These are phyloP conservation scores for Dryas iulia DNA, from an alignment of 1,140 invertebrate genomes.

Conservation along the genomic window DNA sequence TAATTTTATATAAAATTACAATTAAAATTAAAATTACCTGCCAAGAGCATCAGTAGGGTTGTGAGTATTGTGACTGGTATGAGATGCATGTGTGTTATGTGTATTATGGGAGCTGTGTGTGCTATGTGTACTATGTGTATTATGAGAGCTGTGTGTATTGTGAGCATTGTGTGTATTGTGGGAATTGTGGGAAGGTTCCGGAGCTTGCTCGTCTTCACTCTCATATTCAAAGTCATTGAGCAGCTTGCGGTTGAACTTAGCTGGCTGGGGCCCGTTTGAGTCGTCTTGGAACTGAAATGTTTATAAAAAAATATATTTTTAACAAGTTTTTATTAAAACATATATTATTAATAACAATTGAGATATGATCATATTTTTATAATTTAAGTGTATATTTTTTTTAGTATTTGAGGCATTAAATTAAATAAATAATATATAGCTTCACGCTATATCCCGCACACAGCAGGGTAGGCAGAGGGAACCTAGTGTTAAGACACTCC, in stretches of 20 bases:
- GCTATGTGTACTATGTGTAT: background rate
- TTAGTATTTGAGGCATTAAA: no score
- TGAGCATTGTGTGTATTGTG: constrained; percentile 33
- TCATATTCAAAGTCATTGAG: constrained; percentile 79
- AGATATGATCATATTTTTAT: no score
- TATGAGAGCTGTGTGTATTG: constrained; percentile 15
- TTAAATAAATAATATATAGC: no score
- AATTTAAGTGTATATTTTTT: no score
- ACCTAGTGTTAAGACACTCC: no score
- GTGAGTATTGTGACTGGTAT: constrained; percentile 29
- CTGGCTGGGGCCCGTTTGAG: constrained; percentile 43
- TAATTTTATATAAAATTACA: background rate
- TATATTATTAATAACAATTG: no score
- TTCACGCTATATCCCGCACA: no score
- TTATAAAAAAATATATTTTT: background rate
- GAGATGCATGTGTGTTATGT: constrained; percentile 2
- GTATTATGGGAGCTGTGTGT: background rate
- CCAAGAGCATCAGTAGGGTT: constrained; percentile 67
- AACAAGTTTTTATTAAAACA: no score
- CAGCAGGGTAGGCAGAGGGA: no score
- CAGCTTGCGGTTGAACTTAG: constrained; percentile 74
- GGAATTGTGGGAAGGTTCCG: constrained; percentile 34
- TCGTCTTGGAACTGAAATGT: constrained; percentile 61
- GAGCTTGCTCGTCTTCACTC: constrained; percentile 66
- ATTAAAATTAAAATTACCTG: constrained; percentile 42